A percentile compares a stretch with the other conserved stretches of the same genome.
These are phyloP conservation scores for Tarsius wallacei DNA, from an alignment of 2,797 vertebrate genomes.

Conservation along the genomic window DNA sequence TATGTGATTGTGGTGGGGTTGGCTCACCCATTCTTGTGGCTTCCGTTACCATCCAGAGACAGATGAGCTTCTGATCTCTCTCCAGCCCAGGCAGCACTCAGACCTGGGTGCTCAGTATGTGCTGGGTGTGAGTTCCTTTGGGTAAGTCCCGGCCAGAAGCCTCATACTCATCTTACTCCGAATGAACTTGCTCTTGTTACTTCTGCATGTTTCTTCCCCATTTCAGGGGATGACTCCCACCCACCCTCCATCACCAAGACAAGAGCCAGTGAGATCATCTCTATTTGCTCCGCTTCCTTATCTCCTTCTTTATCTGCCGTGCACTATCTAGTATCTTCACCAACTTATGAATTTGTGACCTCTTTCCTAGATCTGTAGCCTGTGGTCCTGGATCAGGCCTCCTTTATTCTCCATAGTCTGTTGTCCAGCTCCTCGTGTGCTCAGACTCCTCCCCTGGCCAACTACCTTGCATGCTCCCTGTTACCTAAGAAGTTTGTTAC, in stretches of 20 bases:
- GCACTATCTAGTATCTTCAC: background rate
- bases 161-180: background rate
- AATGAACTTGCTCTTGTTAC: background rate
- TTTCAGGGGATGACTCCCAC: background rate
- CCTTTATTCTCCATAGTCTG: background rate
- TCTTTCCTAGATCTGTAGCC: background rate
- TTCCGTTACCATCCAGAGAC: background rate
- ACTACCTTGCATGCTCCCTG: background rate
- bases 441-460: background rate
- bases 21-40: background rate
- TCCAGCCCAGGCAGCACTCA: background rate
- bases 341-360: background rate
- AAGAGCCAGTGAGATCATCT: background rate
- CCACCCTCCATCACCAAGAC: background rate
- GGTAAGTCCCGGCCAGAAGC: background rate
- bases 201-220: background rate
- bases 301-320: too few species aligned
- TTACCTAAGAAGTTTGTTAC: background rate
- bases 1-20: background rate
- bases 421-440: background rate
- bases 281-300: background rate
- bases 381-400: background rate
- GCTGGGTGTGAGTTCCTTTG: background rate
- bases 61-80: background rate
- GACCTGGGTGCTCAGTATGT: background rate